Evolutionary conservation across 2,888 invertebrate genomes (phyloP).

Genomic region (Lysandra bellargus): DNA sequence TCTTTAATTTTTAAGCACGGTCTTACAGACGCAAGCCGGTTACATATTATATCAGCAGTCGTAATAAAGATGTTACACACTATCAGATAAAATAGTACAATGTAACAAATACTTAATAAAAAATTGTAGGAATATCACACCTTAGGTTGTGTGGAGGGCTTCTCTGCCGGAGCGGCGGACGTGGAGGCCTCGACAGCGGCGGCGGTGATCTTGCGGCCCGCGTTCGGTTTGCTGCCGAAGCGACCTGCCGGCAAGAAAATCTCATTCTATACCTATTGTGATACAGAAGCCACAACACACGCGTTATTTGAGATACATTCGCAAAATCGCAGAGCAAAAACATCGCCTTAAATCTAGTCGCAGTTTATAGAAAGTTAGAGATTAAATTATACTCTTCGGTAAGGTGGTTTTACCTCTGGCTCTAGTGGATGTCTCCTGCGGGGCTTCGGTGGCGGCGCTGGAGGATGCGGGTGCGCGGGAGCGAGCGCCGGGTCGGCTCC

Average conservation of each 20-base stretch:
- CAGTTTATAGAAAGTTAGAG: neutral
- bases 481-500: conserved; percentile 67
- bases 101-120: conserved; percentile 37
- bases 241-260: conserved; percentile 63
- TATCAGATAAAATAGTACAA: conserved; percentile 20
- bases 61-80: neutral
- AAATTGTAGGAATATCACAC: conserved; percentile 48
- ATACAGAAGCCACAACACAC: conserved; percentile 49
- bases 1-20: neutral
- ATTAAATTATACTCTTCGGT: neutral
- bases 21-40: neutral
- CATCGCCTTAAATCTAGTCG: conserved; percentile 20
- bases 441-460: conserved; percentile 67
- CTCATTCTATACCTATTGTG: conserved; percentile 38
- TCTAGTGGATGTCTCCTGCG: conserved; percentile 71
- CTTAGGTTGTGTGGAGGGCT: conserved; percentile 62
- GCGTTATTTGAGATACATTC: conserved; percentile 54
- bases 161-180: conserved; percentile 53
- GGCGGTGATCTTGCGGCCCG: conserved; percentile 62
- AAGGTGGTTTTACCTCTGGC: conserved; percentile 64
- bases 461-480: conserved; percentile 68
- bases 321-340: conserved; percentile 34
- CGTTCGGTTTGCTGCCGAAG: conserved; percentile 68
- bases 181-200: conserved; percentile 55
- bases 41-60: neutral